These are phyloP conservation scores for Stenotaenia linearis DNA, from an alignment of 2,888 invertebrate species.

Conservation along the genomic window DNA sequence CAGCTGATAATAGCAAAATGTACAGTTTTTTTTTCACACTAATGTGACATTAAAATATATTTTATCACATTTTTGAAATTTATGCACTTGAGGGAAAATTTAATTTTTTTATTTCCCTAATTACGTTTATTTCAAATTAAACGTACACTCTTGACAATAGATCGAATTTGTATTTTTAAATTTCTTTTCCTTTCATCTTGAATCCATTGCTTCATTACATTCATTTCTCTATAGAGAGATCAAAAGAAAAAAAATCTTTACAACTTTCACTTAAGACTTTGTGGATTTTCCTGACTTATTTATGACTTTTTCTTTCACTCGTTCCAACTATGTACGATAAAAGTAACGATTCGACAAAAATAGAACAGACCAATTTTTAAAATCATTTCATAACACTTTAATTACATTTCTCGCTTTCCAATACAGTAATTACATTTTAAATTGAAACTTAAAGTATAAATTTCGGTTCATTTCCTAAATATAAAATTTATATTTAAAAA, in stretches of 20 bases:
- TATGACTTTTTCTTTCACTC: neutral
- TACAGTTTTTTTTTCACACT: neutral
- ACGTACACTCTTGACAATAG: neutral
- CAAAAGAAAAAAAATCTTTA: neutral
- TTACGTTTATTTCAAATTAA: slow-evolving; percentile 1
- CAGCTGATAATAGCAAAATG: too few species aligned
- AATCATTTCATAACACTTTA: neutral
- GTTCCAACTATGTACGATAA: neutral
- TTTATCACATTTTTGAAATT: neutral
- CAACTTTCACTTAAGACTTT: neutral
- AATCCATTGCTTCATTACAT: neutral
- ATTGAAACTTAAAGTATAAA: neutral
- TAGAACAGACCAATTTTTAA: neutral
- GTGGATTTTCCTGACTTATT: neutral
- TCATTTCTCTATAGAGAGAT: neutral
- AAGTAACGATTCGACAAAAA: neutral
- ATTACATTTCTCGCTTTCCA: neutral
- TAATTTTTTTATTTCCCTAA: neutral
- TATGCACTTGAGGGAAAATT: neutral
- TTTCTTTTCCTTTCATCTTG: neutral
- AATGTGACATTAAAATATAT: neutral
- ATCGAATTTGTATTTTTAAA: slow-evolving; percentile 6
- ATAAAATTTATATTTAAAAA: neutral
- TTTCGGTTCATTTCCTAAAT: too few species aligned
- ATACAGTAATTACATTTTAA: neutral